Conservation (phyloP, 2,113 vertebrate genomes). For the Leptobrachium ailaonicum region DNA sequence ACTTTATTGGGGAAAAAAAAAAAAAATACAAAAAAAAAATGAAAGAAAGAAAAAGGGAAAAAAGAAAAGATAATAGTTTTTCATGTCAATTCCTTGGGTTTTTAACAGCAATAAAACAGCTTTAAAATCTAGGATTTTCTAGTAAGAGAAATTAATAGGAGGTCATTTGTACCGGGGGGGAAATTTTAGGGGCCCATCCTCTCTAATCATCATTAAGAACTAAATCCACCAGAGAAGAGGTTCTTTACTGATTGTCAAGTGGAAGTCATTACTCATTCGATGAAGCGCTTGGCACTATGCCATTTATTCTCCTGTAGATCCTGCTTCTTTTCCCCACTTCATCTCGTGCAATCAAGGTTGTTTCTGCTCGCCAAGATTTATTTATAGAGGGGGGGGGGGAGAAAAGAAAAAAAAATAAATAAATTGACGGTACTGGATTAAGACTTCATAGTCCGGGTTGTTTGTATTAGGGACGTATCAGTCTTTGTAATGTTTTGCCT, state of each 20-base stretch:
- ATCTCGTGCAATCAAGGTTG: constrained; percentile 79
- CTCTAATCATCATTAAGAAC: constrained; percentile 88
- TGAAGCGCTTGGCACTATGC: constrained; percentile 80
- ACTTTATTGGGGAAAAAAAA: not conserved
- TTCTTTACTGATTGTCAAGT: constrained; percentile 88
- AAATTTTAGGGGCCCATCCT: constrained; percentile 84
- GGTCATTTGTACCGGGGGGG: constrained; percentile 83
- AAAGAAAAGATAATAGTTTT: constrained; percentile 72
- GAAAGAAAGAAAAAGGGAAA: too few relatives aligned
- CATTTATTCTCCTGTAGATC: constrained; percentile 79
- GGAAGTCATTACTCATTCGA: constrained; percentile 88
- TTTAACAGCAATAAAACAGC: constrained; percentile 78
- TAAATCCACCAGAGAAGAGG: constrained; percentile 83
- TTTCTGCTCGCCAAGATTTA: constrained; percentile 83
- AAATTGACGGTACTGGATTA: constrained; percentile 10
- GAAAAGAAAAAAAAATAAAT: constrained; percentile 22
- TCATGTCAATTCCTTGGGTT: constrained; percentile 74
- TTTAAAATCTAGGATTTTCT: constrained; percentile 81
- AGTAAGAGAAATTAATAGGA: constrained; percentile 86
- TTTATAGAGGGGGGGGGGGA: constrained; percentile 69
- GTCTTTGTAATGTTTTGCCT: constrained; percentile 1
- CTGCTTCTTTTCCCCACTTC: constrained; percentile 75
- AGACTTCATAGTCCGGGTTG: not conserved
- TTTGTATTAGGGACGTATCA: not conserved
- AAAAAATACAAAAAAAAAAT: not conserved